phyloP scores from a whole-genome alignment of 2,113 vertebrate genomes.

The Erythrocebus patas region DNA sequence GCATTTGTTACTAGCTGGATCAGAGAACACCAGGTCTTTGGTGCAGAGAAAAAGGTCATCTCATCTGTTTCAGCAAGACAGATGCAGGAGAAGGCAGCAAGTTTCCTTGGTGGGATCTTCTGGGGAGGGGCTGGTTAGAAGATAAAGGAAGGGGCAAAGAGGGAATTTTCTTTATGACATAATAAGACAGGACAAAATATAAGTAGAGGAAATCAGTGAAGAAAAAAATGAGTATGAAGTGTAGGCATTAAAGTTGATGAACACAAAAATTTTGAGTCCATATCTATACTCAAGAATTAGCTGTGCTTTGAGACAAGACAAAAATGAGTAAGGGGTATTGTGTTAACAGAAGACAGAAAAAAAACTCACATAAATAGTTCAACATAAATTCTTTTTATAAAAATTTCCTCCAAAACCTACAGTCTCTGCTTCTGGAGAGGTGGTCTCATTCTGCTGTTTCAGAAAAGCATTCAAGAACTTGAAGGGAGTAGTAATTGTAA shows the following conservation, averaged over 20 bases:
- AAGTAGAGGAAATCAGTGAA: not conserved
- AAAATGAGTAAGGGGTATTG: not conserved
- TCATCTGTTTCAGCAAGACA: not conserved
- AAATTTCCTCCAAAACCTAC: not conserved
- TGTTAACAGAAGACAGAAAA: not conserved
- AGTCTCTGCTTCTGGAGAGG: not conserved
- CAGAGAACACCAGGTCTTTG: not conserved
- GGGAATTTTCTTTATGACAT: not conserved
- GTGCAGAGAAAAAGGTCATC: not conserved
- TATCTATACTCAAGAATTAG: not conserved
- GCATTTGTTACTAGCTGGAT: not conserved
- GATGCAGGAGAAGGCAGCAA: no score
- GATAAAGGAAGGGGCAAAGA: not conserved
- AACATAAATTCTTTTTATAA: not conserved
- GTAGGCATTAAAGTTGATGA: not conserved
- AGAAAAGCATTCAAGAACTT: not conserved
- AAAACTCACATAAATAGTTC: not conserved
- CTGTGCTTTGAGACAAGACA: not conserved
- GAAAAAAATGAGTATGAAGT: not conserved
- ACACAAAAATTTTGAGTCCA: not conserved
- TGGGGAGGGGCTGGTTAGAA: not conserved
- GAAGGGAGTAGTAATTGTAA: not conserved
- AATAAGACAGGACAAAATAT: not conserved
- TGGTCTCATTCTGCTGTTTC: not conserved
- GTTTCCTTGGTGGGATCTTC: not conserved